Evolutionary conservation across 2,113 vertebrate genomes (phyloP).

Genomic region (Vulpes ferrilata): DNA sequence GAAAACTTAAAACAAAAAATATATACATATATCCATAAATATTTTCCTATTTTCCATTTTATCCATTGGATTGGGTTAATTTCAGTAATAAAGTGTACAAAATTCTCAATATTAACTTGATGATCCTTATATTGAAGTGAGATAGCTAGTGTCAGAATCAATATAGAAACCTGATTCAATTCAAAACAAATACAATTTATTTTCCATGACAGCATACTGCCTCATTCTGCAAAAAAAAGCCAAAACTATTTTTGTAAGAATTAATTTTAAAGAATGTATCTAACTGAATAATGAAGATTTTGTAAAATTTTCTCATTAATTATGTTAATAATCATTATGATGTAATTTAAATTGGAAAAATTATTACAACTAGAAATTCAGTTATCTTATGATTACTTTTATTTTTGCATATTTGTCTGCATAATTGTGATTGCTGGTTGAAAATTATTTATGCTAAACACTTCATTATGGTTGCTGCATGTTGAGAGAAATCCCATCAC

Average conservation of each 20-base stretch:
- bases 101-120: neutral
- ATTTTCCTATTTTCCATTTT: neutral
- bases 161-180: neutral
- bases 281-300: neutral
- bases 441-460: neutral
- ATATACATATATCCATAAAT: neutral
- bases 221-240: neutral
- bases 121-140: neutral
- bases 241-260: neutral
- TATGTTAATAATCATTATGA: neutral
- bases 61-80: neutral
- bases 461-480: neutral
- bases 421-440: neutral
- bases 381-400: neutral
- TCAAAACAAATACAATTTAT: neutral
- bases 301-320: neutral
- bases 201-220: neutral
- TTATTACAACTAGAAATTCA: neutral
- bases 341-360: neutral
- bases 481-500: neutral
- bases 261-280: neutral
- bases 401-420: neutral
- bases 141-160: neutral
- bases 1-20: neutral
- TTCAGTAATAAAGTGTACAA: neutral